Conservation (phyloP, 2,797 vertebrate genomes). For the Megalops cyprinoides region DNA sequence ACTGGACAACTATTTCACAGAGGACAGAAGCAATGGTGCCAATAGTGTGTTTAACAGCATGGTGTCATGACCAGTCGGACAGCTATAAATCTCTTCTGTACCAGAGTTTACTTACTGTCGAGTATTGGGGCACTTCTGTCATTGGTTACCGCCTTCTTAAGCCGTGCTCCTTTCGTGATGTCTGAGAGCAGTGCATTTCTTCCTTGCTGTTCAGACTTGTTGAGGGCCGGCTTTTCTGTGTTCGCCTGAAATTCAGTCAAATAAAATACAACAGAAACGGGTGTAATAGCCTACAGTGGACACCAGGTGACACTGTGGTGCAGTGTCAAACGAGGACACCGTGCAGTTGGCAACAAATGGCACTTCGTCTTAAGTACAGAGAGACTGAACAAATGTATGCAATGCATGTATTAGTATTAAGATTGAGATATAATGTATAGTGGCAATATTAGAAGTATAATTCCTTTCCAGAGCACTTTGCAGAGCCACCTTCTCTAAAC, state of each 20-base stretch:
- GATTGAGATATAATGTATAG: too few species aligned
- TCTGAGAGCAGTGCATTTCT: slow-evolving; percentile 86
- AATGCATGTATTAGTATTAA: too few species aligned
- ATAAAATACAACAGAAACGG: slow-evolving; percentile 14
- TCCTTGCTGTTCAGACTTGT: slow-evolving; percentile 77
- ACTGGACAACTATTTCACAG: too few species aligned
- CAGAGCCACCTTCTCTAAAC: too few species aligned
- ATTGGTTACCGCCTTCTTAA: slow-evolving; percentile 94
- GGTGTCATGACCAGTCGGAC: background rate
- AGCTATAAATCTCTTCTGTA: background rate
- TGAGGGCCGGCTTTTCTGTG: slow-evolving; percentile 84
- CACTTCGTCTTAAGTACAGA: too few species aligned
- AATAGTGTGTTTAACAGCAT: background rate
- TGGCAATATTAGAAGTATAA: too few species aligned
- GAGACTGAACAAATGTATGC: too few species aligned
- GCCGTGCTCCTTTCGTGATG: slow-evolving; percentile 84
- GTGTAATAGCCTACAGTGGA: background rate
- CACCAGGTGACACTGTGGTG: slow-evolving; percentile 53
- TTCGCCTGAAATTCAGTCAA: slow-evolving; percentile 78
- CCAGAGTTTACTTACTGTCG: slow-evolving; percentile 80
- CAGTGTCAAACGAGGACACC: background rate
- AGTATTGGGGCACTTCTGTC: slow-evolving; percentile 87
- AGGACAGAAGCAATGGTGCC: too few species aligned
- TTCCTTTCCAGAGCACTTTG: too few species aligned
- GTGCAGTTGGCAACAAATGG: background rate